Evolutionary conservation across 2,113 vertebrate genomes (phyloP).

Genomic region (Myotis brandtii): DNA sequence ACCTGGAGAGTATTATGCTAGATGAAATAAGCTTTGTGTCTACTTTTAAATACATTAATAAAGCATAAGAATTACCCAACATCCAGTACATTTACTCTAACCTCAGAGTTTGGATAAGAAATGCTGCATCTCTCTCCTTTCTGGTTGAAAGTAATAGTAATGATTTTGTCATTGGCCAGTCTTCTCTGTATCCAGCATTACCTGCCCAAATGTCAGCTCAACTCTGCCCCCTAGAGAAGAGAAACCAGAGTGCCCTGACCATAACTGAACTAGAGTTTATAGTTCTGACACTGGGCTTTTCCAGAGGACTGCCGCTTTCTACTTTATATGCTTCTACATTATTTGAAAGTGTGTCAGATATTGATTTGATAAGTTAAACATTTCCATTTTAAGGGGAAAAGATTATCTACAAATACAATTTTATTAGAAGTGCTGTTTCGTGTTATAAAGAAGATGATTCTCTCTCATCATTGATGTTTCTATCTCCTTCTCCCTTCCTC

Average conservation of each 20-base stretch:
- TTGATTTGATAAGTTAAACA: neutral
- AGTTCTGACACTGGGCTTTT: neutral
- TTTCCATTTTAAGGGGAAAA: neutral
- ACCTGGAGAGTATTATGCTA: too few species aligned
- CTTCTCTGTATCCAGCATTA: neutral
- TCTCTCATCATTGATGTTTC: neutral
- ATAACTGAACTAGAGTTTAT: neutral
- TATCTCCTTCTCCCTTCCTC: neutral
- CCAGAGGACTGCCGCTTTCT: neutral
- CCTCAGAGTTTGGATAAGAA: neutral
- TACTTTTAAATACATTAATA: neutral
- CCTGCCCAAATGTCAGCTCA: neutral
- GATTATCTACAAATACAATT: neutral
- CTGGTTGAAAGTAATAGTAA: neutral
- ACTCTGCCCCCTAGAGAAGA: constrained; percentile 53
- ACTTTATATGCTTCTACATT: neutral
- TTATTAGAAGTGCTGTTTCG: neutral
- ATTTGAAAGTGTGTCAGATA: constrained; percentile 2
- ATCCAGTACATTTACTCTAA: neutral
- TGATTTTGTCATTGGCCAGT: neutral
- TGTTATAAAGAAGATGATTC: neutral
- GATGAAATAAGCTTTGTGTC: neutral
- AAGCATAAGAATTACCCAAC: neutral
- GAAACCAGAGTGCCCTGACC: neutral
- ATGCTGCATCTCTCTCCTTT: neutral